Evolutionary conservation across 2,113 vertebrate species (phyloP), one percentile per base, ranked within the genome.

Genomic region (Centrocercus urophasianus): DNA sequence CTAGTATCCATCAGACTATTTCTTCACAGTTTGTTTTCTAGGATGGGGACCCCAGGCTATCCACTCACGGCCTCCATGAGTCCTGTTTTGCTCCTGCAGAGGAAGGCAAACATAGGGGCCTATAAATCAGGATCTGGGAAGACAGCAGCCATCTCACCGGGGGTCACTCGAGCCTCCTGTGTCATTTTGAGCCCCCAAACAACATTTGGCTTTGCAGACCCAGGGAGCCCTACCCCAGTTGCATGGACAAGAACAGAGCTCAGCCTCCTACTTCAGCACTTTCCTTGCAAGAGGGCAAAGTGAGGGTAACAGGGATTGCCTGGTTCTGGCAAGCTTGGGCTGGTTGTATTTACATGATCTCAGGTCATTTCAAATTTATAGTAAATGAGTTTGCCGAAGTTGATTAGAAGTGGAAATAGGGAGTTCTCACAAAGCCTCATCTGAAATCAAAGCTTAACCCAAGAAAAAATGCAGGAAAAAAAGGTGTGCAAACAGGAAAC

Each of bases 241-340:
- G 24, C 66, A 27, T 57, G 3, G 0, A 43, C 47, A 14, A 75
- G 66, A 52, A 4, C 32, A 1, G 3, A 65, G 1, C 6, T 34
- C 48, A 72, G 57, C 38, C 57, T 42, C 22, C 1, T 0, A 0
- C 38, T 50, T 40, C 1, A 1, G 48, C 0, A 1, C 24, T 8
- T 65, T 84, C 32, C 30, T 36, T 47, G 42, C 50, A 6, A 57
- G 43, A 47, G 42, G 74, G 38, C 38, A 7, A 28, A 47, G 30
- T 3, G 1, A 72, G 47, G 16, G 57, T 28, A 36, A 11, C 6
- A 19, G 1, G 1, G 43, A 52, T 15, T 30, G 52, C 66, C 77
- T 4, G 3, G 27, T 36, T n/a, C 27, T 72, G 36, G 28, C 20
- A 27, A 36, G 47, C 16, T 27, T 40, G 50, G 50, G n/a, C 17